Conservation (phyloP, 2,888 invertebrate species). For the Cerastis leucographa region DNA sequence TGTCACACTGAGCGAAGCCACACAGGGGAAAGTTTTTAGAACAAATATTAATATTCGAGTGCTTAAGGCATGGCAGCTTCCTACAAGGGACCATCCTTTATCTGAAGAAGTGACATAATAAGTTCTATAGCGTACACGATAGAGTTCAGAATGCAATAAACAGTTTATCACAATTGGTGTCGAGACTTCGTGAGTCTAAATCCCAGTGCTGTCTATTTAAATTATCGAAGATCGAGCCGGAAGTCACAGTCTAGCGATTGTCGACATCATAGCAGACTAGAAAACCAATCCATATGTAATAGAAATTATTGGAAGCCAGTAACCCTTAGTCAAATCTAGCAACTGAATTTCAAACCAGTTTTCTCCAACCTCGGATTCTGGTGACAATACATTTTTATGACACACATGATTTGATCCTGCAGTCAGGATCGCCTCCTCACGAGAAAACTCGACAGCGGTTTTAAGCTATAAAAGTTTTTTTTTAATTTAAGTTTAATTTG, state of each 20-base stretch:
- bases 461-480: no score
- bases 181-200: slow-evolving; percentile 38
- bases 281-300: neutral
- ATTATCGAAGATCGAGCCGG: slow-evolving; percentile 55
- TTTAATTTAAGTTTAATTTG: no score
- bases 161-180: slow-evolving; percentile 51
- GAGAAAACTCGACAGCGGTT: no score
- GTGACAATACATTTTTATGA: no score
- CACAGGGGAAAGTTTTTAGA: slow-evolving; percentile 23
- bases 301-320: neutral
- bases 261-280: slow-evolving; percentile 23
- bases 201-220: slow-evolving; percentile 55
- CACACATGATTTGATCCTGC: no score
- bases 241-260: slow-evolving; percentile 39
- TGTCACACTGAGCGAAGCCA: slow-evolving; percentile 10
- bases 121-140: slow-evolving; percentile 7
- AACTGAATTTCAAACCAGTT: no score
- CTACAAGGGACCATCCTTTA: slow-evolving; percentile 23
- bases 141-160: slow-evolving; percentile 43
- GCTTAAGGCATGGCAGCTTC: slow-evolving; percentile 38
- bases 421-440: no score
- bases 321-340: no score
- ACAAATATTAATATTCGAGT: slow-evolving; percentile 41
- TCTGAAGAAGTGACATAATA: slow-evolving; percentile 10
- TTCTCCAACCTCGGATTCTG: no score